These are phyloP conservation scores for Dysmachus trigonus DNA, from an alignment of 2,888 invertebrate species.

Conservation along the genomic window DNA sequence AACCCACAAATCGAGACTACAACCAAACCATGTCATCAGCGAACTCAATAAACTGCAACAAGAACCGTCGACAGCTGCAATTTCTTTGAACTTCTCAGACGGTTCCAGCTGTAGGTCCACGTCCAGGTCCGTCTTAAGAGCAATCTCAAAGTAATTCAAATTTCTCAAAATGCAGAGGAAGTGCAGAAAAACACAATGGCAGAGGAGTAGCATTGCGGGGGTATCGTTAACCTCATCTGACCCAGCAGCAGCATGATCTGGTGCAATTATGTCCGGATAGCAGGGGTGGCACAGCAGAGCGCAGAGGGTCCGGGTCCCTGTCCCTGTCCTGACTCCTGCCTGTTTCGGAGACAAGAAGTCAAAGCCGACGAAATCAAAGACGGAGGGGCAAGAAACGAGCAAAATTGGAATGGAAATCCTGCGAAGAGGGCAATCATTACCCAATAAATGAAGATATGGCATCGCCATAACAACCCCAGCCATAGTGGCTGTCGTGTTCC, in stretches of 20 bases:
- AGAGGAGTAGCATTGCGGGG: neutral
- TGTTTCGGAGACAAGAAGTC: constrained; percentile 21
- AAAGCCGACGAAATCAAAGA: constrained; percentile 30
- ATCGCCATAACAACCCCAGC: constrained; percentile 31
- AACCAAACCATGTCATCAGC: neutral
- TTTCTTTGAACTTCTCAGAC: neutral
- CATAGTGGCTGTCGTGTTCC: neutral
- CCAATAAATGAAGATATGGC: constrained; percentile 42
- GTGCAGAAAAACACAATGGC: neutral
- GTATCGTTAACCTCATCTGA: constrained; percentile 29
- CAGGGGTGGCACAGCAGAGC: neutral
- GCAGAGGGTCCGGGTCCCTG: neutral
- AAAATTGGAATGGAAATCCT: constrained; percentile 42
- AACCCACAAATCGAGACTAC: neutral
- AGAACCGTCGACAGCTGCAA: neutral
- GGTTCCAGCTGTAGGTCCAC: neutral
- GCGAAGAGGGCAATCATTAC: constrained; percentile 46
- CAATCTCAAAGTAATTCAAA: neutral
- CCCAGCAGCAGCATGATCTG: neutral
- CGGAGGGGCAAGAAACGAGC: constrained; percentile 29
- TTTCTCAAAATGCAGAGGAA: neutral
- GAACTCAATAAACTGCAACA: neutral
- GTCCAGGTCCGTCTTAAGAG: neutral
- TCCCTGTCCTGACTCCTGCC: neutral
- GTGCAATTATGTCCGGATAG: neutral